These are phyloP conservation scores for Oryctes rhinoceros DNA, from an alignment of 1,140 invertebrate genomes.

Conservation along the genomic window DNA sequence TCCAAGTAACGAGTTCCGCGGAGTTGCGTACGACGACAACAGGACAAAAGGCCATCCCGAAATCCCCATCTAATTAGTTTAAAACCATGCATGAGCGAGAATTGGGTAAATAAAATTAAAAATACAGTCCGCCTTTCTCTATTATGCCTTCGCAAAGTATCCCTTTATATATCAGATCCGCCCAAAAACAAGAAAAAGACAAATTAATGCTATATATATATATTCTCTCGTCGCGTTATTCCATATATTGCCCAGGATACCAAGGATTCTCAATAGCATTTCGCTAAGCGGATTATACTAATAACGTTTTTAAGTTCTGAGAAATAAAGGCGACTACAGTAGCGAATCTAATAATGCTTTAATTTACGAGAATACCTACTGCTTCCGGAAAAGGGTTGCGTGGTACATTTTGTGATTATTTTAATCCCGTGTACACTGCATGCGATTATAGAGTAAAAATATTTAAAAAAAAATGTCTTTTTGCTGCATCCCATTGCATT, in stretches of 20 bases:
- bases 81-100: constrained; percentile 21
- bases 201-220: not conserved
- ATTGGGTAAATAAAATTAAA: constrained; percentile 23
- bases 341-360: not conserved
- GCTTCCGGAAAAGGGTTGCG: not conserved
- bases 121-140: not conserved
- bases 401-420: not conserved
- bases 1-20: not conserved
- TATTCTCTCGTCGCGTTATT: not conserved
- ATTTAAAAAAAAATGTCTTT: not conserved
- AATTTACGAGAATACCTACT: not conserved
- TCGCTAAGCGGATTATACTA: not conserved
- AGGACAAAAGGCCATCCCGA: not conserved
- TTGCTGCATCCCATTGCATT: too few relatives aligned
- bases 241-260: not conserved
- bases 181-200: not conserved
- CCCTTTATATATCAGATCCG: not conserved
- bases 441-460: not conserved
- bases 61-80: constrained; percentile 22
- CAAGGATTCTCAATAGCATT: not conserved
- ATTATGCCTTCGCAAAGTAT: not conserved
- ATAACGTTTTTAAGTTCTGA: not conserved
- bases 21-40: not conserved
- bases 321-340: not conserved
- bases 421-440: not conserved